Evolutionary conservation across 2,113 vertebrate species (phyloP).

Genomic region (Scortum barcoo): DNA sequence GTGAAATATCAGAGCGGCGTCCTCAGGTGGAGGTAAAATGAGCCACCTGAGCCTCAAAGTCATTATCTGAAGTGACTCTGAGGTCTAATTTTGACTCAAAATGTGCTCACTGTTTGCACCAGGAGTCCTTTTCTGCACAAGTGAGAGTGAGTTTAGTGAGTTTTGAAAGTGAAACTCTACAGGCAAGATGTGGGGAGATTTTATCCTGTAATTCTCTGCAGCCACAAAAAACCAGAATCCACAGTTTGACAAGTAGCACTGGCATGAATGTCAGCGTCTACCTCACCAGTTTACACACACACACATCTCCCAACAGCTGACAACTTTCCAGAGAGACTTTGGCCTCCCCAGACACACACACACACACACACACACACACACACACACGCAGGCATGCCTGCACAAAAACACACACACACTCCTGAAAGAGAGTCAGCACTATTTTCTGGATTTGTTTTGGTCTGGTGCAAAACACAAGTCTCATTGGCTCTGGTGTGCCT

Average conservation of each 20-base stretch:
- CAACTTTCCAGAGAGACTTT: constrained; percentile 71
- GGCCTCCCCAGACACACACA: constrained; percentile 52
- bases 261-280: constrained; percentile 50
- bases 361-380: constrained; percentile 47
- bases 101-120: background rate
- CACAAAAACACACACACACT: constrained; percentile 55
- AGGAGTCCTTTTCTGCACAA: background rate
- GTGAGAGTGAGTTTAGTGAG: background rate
- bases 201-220: constrained; percentile 46
- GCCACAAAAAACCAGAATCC: constrained; percentile 45
- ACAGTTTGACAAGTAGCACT: constrained; percentile 64
- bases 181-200: constrained; percentile 7
- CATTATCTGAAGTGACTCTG: background rate
- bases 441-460: constrained; percentile 81
- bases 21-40: background rate
- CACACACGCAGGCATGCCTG: constrained; percentile 55
- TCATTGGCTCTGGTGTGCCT: constrained; percentile 61
- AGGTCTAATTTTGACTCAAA: background rate
- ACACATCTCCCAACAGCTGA: constrained; percentile 68
- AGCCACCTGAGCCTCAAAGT: background rate
- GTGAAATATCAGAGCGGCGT: background rate
- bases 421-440: constrained; percentile 72
- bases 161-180: constrained; percentile 8
- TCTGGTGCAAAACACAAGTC: constrained; percentile 79
- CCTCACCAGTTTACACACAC: constrained; percentile 51